phyloP scores from a whole-genome alignment of 2,113 vertebrate species.

The Eubucco bourcierii region DNA sequence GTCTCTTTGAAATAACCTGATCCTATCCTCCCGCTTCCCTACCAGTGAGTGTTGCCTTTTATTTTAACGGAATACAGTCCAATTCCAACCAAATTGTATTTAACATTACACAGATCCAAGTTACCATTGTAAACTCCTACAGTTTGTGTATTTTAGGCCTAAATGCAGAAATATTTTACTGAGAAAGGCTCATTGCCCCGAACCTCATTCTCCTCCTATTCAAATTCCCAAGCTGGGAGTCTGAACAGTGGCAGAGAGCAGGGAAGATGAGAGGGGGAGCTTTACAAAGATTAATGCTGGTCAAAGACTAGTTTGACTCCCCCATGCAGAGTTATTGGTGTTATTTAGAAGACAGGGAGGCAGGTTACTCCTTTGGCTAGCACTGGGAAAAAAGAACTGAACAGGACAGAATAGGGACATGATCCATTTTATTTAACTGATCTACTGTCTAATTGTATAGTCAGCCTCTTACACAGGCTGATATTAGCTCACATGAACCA shows the following conservation, averaged over 20 bases:
- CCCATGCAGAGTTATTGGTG: not conserved
- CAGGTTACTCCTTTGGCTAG: not conserved
- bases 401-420: not conserved
- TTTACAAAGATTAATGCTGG: not conserved
- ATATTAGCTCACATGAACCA: not conserved
- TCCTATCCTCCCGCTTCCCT: not conserved
- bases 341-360: not conserved
- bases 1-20: not conserved
- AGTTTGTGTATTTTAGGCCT: not conserved
- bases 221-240: not conserved
- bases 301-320: not conserved
- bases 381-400: not conserved
- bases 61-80: not conserved
- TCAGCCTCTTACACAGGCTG: not conserved
- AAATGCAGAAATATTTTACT: not conserved
- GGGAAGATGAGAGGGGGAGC: not conserved
- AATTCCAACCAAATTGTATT: not conserved
- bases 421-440: not conserved
- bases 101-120: not conserved
- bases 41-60: not conserved
- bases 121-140: not conserved
- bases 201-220: not conserved
- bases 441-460: not conserved
- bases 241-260: not conserved
- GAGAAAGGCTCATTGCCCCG: not conserved